These are phyloP conservation scores for Drosophila elegans DNA, from an alignment of 1,140 invertebrate genomes.

Conservation along the genomic window DNA sequence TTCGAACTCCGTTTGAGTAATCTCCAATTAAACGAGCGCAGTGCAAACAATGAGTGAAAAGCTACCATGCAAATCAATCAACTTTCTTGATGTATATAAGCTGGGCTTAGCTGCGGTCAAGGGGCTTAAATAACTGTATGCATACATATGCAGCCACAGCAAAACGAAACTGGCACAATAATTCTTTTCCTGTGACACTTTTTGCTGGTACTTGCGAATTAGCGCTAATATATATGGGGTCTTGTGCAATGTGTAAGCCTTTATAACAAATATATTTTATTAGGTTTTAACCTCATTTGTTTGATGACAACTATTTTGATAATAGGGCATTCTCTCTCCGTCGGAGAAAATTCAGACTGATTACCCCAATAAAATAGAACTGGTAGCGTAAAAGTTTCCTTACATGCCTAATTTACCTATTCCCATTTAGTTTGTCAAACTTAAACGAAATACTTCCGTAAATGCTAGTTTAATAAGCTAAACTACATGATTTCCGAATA, in stretches of 20 bases:
- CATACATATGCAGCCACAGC: neutral
- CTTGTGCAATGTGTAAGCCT: neutral
- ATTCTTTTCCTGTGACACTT: constrained; percentile 2
- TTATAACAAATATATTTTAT: constrained; percentile 3
- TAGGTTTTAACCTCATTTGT: too few species aligned
- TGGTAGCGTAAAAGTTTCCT: too few species aligned
- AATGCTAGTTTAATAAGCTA: too few species aligned
- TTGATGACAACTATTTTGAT: too few species aligned
- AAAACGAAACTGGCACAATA: constrained; percentile 4
- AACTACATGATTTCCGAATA: too few species aligned
- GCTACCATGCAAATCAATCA: constrained; percentile 1
- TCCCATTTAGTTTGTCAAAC: too few species aligned
- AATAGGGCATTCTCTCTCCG: too few species aligned
- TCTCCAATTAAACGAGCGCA: neutral
- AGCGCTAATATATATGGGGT: neutral
- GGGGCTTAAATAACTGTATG: neutral
- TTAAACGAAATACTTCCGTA: too few species aligned
- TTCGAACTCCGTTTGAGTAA: neutral
- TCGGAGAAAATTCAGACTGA: too few species aligned
- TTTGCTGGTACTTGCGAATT: neutral
- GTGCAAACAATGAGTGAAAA: too few species aligned
- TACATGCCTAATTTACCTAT: too few species aligned
- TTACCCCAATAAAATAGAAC: too few species aligned
- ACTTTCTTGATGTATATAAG: neutral
- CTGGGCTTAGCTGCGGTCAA: neutral